Evolutionary conservation across 2,797 vertebrate species (phyloP), one percentile per base, ranked within the genome.

Genomic region (Luscinia luscinia): DNA sequence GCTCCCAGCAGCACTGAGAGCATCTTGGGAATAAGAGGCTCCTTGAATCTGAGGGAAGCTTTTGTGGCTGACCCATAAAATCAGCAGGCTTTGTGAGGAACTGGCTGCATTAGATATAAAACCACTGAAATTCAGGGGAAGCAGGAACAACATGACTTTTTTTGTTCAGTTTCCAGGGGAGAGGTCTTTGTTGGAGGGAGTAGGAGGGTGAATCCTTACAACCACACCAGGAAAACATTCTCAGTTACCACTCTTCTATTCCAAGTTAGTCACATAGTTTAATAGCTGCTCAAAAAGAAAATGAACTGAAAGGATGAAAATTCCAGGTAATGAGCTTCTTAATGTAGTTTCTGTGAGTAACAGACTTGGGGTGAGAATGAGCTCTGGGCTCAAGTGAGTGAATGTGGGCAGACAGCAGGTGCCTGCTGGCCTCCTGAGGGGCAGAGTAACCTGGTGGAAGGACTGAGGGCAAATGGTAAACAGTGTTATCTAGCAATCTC

Each of bases 401-500:
- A 54, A 26, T 36, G 74, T 74, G 52, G 36, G 26, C 51, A 27
- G 72, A 63, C 43, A 93, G 30, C 83, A 76, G 79, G 69, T 86
- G 91, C 55, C 58, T 69, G 28, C n/a, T 87, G 82, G 75, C 41
- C 45, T 76, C 41, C n/a, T 86, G 66, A 76, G 73, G 83, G 81
- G 32, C 82, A 63, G 48, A 73, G 69, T 24, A 92, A 91, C 94
- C 90, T 93, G 77, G 32, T 88, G 59, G n/a, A 84, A 93, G 76
- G 73, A 72, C 76, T 86, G 73, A 66, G 80, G 66, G 52, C 87
- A 89, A 81, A 45, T 52, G 55, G 51, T 72, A 73, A 86, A 85
- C 62, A 85, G 68, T 61, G 57, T 94, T 97, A 96, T 96, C 91
- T 90, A 30, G 79, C 63, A 80, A 93, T 78, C 89, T 89, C 73